Base-by-base conservation (phyloP, 2,888 invertebrate genomes). In the Nephrotoma guestfalica region DNA sequence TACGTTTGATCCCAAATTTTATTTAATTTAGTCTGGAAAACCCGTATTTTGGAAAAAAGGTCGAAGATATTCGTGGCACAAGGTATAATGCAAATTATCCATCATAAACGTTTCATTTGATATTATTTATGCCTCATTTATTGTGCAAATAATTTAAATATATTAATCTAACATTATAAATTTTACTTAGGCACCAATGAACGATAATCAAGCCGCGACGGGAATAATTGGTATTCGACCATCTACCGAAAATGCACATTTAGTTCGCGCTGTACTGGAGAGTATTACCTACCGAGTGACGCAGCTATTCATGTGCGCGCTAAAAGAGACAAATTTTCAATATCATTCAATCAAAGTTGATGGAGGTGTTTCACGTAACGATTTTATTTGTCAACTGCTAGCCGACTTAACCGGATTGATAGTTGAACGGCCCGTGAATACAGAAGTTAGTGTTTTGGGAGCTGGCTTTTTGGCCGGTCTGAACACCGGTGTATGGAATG, bases 361-460 rank as follows among this genome's bases (percentile, higher is more conserved):
- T 91, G 99, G 99, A 2, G 99, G 99, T n/a, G 98, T 99, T n/a
- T 96, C 98, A 0, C 95, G 94, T 88, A 99, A 98, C 91, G 95
- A 98, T 91, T 99, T 99, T 90, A 93, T 99, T 83, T 95, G 97
- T 89, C 98, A 98, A 91, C 92, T 97, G 87, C 93, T 99, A 88
- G 95, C 98, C 0, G 97, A 98, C 90, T 92, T 98, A 86, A 96
- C 96, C 0, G 94, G 94, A 0, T 91, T 96, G 86, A 90, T 92
- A 0, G 95, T 98, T 4, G 96, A 97, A 90, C 93, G 98, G 47
- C 93, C 96, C 0, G 90, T 91, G 0, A 94, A 94, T 88, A 92
- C 94, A 0, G 98, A 98, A 91, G 95, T 96, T 93, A 95, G 98
- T 1, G 95, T 96, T 51, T 92, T 96, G 87, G 99, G 99, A 0